Base-by-base conservation (phyloP, 2,797 vertebrate species). In the Scyliorhinus canicula region DNA sequence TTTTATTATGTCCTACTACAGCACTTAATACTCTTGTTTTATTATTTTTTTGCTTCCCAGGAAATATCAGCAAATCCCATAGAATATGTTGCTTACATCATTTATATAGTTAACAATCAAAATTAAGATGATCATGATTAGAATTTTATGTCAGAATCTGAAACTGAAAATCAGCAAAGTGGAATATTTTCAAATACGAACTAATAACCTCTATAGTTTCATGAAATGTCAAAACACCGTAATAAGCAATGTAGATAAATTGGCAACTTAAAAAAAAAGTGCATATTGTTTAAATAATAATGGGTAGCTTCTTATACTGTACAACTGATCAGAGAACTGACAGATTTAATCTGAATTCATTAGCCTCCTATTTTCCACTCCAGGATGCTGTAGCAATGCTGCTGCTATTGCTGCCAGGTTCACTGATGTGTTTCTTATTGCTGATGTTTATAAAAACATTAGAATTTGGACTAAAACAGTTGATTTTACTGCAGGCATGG, bases 121-220 rank as follows among this genome's bases (percentile, higher is more conserved):
- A 94, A n/a, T 94, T 94, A 74, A 93, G 47, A 67, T 85, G 84
- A n/a, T 60, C 86, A 14, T 52, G 26, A 93, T 71, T 44, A 47
- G 24, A 21, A 6, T 31, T 94, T 55, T 52, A 94, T 94, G 44
- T 94, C 44, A 52, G 44, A 52, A 74, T 35, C 14, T 52, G 31
- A 21, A 55, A 26, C 26, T 55, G 28, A n/a, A 74, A 60, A 35
- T 50, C 19, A 94, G 4, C 31, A 11, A 94, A 52, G 47, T 35
- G 8, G 7, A 50, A n/a, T 44, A 50, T 94, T 74, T 31, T 52
- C 67, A 50, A 94, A 74, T 94, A 74, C 16, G 1, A 16, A 52
- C 28, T n/a, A 40, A 19, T 65, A 65, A 74, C 5, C 3, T 9
- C 6, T 71, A 55, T 60, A 74, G 67, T 74, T n/a, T 74, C 63